A percentile compares a stretch with the other conserved stretches of the same genome.
Conservation (phyloP, 2,888 invertebrate species). For the Allolobophora icterica region DNA sequence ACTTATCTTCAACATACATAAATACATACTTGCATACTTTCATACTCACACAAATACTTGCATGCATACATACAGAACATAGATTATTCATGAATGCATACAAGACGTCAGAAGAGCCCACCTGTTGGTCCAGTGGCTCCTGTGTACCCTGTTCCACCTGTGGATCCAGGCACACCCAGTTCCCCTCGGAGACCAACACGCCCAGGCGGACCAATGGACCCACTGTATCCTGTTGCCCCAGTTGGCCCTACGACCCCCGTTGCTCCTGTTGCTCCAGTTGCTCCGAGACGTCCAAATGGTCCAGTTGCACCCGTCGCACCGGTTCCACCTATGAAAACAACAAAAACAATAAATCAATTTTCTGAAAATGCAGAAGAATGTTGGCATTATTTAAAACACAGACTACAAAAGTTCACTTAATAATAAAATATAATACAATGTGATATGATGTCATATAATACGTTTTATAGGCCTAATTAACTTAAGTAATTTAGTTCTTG, state of each 20-base stretch:
- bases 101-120: neutral
- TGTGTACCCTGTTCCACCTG: slow-evolving; percentile 33
- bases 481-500: no score
- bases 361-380: neutral
- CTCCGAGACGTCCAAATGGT: neutral
- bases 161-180: slow-evolving; percentile 33
- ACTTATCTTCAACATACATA: no score
- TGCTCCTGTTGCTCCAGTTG: slow-evolving; percentile 4
- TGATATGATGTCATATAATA: no score
- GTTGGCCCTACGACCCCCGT: slow-evolving; percentile 26
- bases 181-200: slow-evolving; percentile 15
- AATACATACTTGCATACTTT: no score
- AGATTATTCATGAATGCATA: neutral
- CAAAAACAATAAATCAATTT: neutral
- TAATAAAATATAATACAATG: no score
- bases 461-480: no score
- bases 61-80: neutral
- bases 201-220: neutral
- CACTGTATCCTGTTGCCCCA: slow-evolving; percentile 31
- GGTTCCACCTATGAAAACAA: neutral
- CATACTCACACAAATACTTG: no score
- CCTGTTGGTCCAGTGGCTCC: slow-evolving; percentile 40
- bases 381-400: no score
- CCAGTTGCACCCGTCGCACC: slow-evolving; percentile 12
- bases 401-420: no score